Base-by-base conservation (phyloP, 2,797 vertebrate species). In the Vireo griseus region DNA sequence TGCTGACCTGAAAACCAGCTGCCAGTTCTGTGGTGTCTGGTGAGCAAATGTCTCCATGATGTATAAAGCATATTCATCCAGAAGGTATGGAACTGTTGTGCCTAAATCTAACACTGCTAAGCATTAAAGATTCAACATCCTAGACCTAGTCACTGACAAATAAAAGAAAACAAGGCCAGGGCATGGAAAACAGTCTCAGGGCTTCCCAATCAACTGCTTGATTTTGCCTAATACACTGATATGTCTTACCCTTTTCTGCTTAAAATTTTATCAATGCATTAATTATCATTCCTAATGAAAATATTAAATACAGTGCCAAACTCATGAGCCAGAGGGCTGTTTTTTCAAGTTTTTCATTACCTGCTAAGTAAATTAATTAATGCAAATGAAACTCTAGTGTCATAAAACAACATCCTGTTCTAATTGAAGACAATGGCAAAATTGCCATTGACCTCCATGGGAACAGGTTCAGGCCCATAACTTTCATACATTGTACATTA, bases 321-420 rank as follows among this genome's bases (percentile, higher is more conserved):
- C 45, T 74, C 75, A 48, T 62, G 69, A 90, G 81, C 88, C 81
- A 94, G 77, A 91, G 74, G 91, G 59, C 65, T 96, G 66, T 81
- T 96, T 96, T 94, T 92, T 92, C 83, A 94, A 91, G 50, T 39
- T 88, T 91, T 91, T 89, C 78, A 92, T 94, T 94, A 93, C 87
- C 89, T 90, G 52, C 88, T 94, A 94, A 92, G 86, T 96, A 93
- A 96, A 96, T 96, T 96, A 94, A 96, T 96, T 96, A 95, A 95
- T 94, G 84, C 88, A 95, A 97, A 97, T 95, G 58, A 92, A 96
- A 71, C 71, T 93, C 88, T 33, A 18, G 42, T 91, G 65, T 92
- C 52, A 13, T 95, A 89, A 92, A 95, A 63, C 5, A 19, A 88
- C 86, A 87, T 93, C 79, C 78, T 73, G 48, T 81, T 95, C 54